These are phyloP conservation scores for Dasyornis broadbenti DNA, from an alignment of 2,113 vertebrate species.

Conservation along the genomic window DNA sequence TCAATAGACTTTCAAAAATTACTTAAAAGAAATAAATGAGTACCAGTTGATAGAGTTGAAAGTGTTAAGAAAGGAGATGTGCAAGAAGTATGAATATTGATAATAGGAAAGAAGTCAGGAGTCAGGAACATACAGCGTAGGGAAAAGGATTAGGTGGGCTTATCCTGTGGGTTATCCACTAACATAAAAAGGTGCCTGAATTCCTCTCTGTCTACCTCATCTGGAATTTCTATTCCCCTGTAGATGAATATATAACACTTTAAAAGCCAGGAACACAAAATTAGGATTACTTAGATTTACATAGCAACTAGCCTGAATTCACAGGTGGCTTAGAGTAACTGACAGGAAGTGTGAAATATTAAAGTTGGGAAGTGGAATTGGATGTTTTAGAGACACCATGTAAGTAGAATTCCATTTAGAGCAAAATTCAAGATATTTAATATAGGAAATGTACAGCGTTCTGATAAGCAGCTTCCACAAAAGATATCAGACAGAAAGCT, in stretches of 20 bases:
- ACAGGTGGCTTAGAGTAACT: background rate
- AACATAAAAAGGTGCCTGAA: background rate
- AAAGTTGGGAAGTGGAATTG: background rate
- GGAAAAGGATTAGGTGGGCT: background rate
- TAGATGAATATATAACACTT: background rate
- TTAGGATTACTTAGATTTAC: background rate
- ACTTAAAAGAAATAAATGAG: background rate
- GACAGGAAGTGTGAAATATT: background rate
- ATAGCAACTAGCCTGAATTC: background rate
- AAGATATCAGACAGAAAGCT: background rate
- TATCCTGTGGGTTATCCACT: background rate
- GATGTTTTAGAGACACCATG: background rate
- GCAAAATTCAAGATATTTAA: background rate
- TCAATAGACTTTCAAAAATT: background rate
- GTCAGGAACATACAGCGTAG: background rate
- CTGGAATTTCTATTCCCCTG: background rate
- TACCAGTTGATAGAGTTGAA: background rate
- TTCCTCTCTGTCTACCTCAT: background rate
- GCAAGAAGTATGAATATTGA: background rate
- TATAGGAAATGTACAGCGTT: background rate
- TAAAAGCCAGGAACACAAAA: background rate
- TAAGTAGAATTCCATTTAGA: background rate
- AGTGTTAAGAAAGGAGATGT: background rate
- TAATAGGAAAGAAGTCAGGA: background rate
- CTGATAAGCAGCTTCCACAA: background rate